phyloP scores from a whole-genome alignment of 1,140 invertebrate genomes.

The Ylistrum balloti region DNA sequence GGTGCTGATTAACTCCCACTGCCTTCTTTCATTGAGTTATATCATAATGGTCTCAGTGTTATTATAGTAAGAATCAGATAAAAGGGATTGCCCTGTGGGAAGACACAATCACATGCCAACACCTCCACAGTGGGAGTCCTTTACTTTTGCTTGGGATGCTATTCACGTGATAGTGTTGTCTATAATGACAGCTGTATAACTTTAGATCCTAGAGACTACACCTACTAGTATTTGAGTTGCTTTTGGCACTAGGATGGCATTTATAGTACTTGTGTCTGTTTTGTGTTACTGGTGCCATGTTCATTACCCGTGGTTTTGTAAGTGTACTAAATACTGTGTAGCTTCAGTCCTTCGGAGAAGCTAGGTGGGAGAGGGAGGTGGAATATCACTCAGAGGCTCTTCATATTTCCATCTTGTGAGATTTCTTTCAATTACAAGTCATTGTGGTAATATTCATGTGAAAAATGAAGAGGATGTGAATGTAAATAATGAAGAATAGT shows the following conservation, averaged over 20 bases:
- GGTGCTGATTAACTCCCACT: background rate
- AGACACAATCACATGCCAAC: background rate
- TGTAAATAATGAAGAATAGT: too few species aligned
- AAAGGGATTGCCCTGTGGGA: constrained; percentile 8
- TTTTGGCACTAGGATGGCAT: constrained; percentile 1
- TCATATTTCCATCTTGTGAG: background rate
- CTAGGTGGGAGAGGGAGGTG: constrained; percentile 3
- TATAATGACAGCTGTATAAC: background rate
- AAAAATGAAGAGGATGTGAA: too few species aligned
- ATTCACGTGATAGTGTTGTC: background rate
- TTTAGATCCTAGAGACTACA: background rate
- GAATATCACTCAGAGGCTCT: background rate
- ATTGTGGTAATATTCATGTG: background rate
- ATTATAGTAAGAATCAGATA: too few species aligned
- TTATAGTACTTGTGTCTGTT: background rate
- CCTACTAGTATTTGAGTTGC: background rate
- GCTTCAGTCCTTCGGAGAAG: background rate
- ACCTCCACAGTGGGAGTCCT: background rate
- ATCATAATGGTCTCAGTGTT: constrained; percentile 8
- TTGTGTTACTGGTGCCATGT: background rate
- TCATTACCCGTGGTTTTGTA: background rate
- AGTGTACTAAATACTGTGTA: background rate
- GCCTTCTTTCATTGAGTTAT: background rate
- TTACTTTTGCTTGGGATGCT: background rate
- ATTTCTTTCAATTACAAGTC: background rate